Conservation (phyloP, 2,888 invertebrate genomes). For the Periphyllus acericola region DNA sequence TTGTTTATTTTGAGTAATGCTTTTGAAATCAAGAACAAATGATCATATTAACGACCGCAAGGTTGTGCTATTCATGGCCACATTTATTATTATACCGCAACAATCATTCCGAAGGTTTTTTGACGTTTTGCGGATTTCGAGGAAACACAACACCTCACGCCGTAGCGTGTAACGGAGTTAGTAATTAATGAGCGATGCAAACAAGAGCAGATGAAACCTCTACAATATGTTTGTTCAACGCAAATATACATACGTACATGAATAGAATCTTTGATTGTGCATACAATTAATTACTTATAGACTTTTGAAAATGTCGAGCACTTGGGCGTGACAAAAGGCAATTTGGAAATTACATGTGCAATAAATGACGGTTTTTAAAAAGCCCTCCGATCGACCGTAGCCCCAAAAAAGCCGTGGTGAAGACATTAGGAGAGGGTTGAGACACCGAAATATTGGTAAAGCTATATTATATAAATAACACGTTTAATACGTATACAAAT, state of each 20-base stretch:
- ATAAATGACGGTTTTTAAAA: not conserved
- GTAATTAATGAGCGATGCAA: slow-evolving; percentile 15
- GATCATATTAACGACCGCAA: not conserved
- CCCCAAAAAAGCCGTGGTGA: too few relatives aligned
- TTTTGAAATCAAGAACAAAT: slow-evolving; percentile 9
- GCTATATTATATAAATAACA: too few relatives aligned
- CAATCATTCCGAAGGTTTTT: not conserved
- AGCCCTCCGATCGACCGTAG: too few relatives aligned
- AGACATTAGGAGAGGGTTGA: too few relatives aligned
- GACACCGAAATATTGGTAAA: too few relatives aligned
- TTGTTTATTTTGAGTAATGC: not conserved
- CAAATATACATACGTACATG: not conserved
- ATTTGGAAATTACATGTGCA: not conserved
- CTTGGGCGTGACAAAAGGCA: not conserved
- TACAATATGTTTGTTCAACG: not conserved
- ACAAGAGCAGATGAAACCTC: slow-evolving; percentile 15
- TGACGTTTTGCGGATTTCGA: not conserved
- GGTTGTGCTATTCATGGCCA: not conserved
- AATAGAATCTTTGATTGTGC: slow-evolving; percentile 12
- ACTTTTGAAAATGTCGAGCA: not conserved
- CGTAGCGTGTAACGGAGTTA: not conserved
- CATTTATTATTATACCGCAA: not conserved
- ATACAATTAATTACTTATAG: not conserved
- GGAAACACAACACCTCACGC: not conserved
- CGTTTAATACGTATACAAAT: too few relatives aligned